These are phyloP conservation scores for Halictus rubicundus DNA, from an alignment of 1,140 invertebrate genomes.

Conservation along the genomic window DNA sequence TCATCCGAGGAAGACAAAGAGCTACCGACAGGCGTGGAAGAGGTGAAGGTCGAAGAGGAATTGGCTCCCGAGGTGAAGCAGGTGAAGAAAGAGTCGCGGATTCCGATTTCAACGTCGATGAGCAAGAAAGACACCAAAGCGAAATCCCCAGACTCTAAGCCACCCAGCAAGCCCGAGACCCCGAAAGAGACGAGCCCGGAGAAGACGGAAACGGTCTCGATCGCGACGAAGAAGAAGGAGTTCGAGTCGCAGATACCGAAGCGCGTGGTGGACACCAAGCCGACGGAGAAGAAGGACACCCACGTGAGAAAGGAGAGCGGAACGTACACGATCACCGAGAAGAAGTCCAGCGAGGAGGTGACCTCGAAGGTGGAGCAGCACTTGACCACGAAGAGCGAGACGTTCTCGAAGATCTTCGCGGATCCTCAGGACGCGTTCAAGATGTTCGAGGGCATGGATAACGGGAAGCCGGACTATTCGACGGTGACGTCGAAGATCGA, in stretches of 20 bases:
- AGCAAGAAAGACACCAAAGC: constrained; percentile 62
- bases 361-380: constrained; percentile 68
- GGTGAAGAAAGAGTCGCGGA: constrained; percentile 69
- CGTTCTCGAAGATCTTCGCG: constrained; percentile 64
- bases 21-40: too few species aligned
- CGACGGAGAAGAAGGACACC: constrained; percentile 51
- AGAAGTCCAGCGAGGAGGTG: constrained; percentile 66
- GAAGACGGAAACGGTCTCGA: background rate
- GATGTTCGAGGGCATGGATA: constrained; percentile 61
- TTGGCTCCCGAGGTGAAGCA: constrained; percentile 5
- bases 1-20: too few species aligned
- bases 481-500: constrained; percentile 71
- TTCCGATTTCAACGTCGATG: constrained; percentile 70
- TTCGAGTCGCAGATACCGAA: constrained; percentile 75
- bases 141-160: constrained; percentile 24
- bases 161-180: background rate
- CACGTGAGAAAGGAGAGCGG: constrained; percentile 48
- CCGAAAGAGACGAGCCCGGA: background rate
- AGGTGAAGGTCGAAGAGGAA: background rate
- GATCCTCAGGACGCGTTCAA: constrained; percentile 64
- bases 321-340: constrained; percentile 65
- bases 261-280: constrained; percentile 44
- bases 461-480: constrained; percentile 52
- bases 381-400: constrained; percentile 64
- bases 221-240: constrained; percentile 61